phyloP scores from a whole-genome alignment of 2,113 vertebrate species.

The Platysternon megacephalum region DNA sequence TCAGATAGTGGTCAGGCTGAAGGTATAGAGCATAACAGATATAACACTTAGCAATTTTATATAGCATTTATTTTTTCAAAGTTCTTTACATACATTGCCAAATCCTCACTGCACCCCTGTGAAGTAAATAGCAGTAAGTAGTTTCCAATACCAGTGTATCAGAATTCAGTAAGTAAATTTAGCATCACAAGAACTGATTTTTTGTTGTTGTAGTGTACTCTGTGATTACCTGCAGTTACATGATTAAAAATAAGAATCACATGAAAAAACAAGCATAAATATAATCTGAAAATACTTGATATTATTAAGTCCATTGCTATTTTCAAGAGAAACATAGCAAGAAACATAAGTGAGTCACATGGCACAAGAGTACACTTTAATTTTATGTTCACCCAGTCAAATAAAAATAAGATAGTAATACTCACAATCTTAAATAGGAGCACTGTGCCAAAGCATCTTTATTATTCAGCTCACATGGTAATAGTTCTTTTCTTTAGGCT shows the following conservation, averaged over 20 bases:
- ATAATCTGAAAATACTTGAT: background rate
- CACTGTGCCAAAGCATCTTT: background rate
- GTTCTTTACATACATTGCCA: background rate
- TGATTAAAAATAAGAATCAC: background rate
- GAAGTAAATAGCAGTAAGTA: background rate
- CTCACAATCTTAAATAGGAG: slow-evolving; percentile 19
- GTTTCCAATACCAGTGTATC: background rate
- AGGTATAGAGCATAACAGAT: background rate
- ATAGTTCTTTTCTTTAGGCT: slow-evolving; percentile 1
- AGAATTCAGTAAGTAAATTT: background rate
- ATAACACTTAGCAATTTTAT: background rate
- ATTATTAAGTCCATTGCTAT: background rate
- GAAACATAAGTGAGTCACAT: background rate
- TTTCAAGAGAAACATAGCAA: background rate
- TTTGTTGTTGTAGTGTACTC: background rate
- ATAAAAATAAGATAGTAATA: background rate
- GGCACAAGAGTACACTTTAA: background rate
- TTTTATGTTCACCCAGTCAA: background rate
- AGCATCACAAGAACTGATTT: background rate
- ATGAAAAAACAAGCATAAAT: background rate
- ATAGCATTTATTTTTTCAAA: background rate
- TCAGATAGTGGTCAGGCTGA: background rate
- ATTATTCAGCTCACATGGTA: background rate
- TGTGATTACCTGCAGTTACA: background rate
- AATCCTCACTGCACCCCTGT: background rate